Evolutionary conservation across 2,888 invertebrate genomes (phyloP).

Genomic region (Drosophila ochracea): DNA sequence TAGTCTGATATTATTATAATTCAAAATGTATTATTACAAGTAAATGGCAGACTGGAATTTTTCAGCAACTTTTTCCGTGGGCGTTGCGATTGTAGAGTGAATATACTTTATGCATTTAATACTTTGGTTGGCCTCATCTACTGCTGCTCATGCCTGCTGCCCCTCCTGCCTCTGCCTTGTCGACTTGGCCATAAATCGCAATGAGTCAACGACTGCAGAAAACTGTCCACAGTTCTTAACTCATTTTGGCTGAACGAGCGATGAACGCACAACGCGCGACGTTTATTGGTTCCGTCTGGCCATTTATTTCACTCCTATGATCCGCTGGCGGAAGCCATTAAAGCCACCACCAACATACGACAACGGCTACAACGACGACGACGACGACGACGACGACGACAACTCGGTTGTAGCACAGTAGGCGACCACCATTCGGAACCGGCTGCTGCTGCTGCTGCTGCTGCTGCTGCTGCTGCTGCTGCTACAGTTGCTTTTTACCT

Average conservation of each 20-base stretch:
- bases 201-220: slow-evolving; percentile 67
- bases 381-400: background rate
- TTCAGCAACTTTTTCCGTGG: slow-evolving; percentile 51
- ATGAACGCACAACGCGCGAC: slow-evolving; percentile 76
- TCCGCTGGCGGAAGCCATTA: slow-evolving; percentile 85
- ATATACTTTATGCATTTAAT: slow-evolving; percentile 13
- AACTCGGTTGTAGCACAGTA: slow-evolving; percentile 48
- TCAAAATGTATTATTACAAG: slow-evolving; percentile 74
- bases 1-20: slow-evolving; percentile 69
- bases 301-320: slow-evolving; percentile 84
- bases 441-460: slow-evolving; percentile 34
- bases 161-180: slow-evolving; percentile 1
- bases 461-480: slow-evolving; percentile 36
- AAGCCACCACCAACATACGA: slow-evolving; percentile 83
- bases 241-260: slow-evolving; percentile 69
- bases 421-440: slow-evolving; percentile 57
- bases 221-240: slow-evolving; percentile 78
- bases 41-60: slow-evolving; percentile 60
- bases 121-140: background rate
- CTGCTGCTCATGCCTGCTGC: background rate
- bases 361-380: slow-evolving; percentile 25
- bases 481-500: slow-evolving; percentile 51
- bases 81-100: slow-evolving; percentile 22
- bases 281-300: slow-evolving; percentile 85
- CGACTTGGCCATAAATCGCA: slow-evolving; percentile 62